A percentile compares a stretch with the other conserved stretches of the same genome.
Evolutionary conservation across 2,797 vertebrate genomes (phyloP).

Genomic region (Esox lucius): DNA sequence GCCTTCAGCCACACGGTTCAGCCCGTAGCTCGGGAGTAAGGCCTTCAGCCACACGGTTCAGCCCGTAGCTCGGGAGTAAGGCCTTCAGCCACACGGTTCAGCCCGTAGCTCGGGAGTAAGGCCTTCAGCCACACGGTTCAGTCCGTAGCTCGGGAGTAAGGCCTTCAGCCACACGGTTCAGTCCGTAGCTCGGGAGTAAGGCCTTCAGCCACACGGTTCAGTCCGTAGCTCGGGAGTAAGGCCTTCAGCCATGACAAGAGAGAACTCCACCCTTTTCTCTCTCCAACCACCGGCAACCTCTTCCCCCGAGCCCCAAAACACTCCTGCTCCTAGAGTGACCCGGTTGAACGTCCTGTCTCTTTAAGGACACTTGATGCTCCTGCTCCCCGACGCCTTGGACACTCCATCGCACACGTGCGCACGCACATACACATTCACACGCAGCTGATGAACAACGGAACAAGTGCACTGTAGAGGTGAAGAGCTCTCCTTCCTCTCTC

Average conservation of each 20-base stretch:
- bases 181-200: conserved; percentile 72
- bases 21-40: conserved; percentile 72
- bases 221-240: conserved; percentile 67
- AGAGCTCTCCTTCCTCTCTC: neutral
- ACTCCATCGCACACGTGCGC: neutral
- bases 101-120: conserved; percentile 72
- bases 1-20: conserved; percentile 72
- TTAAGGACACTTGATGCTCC: conserved; percentile 21
- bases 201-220: conserved; percentile 72
- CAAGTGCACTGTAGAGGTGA: neutral
- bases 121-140: conserved; percentile 72
- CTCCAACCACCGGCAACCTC: conserved; percentile 36
- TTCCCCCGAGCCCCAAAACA: neutral
- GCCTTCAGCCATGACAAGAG: conserved; percentile 38
- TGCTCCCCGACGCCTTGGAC: conserved; percentile 4
- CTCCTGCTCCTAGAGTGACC: no score
- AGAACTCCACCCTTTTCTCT: conserved; percentile 48
- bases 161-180: conserved; percentile 72
- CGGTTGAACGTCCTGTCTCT: conserved; percentile 39
- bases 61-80: conserved; percentile 72
- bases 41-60: conserved; percentile 72
- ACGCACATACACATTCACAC: neutral
- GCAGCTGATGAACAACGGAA: neutral
- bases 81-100: conserved; percentile 72
- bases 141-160: conserved; percentile 72